Evolutionary conservation across 2,797 vertebrate genomes (phyloP).

Genomic region (Platyrinchus mystaceus): DNA sequence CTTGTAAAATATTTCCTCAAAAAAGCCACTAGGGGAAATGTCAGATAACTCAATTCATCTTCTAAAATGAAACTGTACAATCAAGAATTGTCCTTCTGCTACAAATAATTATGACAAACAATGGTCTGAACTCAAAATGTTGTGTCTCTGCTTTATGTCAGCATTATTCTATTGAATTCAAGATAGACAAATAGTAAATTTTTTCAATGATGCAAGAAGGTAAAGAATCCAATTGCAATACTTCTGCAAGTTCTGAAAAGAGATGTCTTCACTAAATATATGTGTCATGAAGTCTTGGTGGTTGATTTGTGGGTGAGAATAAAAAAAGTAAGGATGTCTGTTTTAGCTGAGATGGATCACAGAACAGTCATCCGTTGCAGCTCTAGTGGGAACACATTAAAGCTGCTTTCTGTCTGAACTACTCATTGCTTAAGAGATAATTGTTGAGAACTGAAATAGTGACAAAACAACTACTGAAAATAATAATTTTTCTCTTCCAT

Average conservation of each 20-base stretch:
- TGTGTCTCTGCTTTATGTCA: neutral
- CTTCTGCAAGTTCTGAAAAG: neutral
- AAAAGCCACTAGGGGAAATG: neutral
- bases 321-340: neutral
- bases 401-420: neutral
- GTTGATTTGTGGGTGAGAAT: neutral
- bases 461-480: neutral
- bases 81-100: neutral
- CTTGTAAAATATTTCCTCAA: neutral
- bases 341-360: neutral
- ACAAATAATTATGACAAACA: neutral
- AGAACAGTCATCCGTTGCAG: neutral
- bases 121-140: neutral
- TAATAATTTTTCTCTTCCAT: neutral
- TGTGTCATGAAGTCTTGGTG: neutral
- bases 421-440: neutral
- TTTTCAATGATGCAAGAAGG: neutral
- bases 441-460: neutral
- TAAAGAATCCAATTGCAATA: neutral
- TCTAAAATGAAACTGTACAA: neutral
- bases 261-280: neutral
- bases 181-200: neutral
- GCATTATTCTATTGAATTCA: neutral
- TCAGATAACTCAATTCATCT: neutral
- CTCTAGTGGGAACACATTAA: neutral